Percentiles rank a stretch among this genome's conserved stretches.
These are phyloP conservation scores for Microctonus brassicae DNA, from an alignment of 2,888 invertebrate genomes.

Conservation along the genomic window DNA sequence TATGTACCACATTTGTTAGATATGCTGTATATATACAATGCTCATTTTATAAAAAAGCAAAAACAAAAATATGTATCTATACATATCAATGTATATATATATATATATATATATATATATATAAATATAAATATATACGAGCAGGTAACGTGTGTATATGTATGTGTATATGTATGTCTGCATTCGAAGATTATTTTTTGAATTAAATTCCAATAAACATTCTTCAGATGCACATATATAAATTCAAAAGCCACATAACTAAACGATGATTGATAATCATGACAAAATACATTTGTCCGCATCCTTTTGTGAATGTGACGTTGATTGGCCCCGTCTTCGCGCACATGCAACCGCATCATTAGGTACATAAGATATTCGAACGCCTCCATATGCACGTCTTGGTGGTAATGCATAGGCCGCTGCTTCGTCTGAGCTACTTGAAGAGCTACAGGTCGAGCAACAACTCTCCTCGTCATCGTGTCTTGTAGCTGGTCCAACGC, in stretches of 20 bases:
- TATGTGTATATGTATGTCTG: not conserved
- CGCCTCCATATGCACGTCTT: conserved; percentile 87
- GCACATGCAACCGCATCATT: conserved; percentile 91
- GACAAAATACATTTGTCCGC: conserved; percentile 90
- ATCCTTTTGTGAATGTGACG: conserved; percentile 71
- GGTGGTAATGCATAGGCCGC: conserved; percentile 89
- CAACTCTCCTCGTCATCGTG: conserved; percentile 77
- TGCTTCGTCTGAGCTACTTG: conserved; percentile 87
- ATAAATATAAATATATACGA: not conserved
- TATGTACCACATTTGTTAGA: not conserved
- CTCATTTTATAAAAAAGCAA: not conserved
- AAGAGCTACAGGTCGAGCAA: conserved; percentile 90
- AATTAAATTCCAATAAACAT: conserved; percentile 7
- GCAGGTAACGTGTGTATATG: not conserved
- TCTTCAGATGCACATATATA: conserved; percentile 3
- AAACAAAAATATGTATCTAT: conserved; percentile 14
- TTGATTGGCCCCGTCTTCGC: conserved; percentile 74
- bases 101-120: not conserved
- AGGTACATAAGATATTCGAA: conserved; percentile 92
- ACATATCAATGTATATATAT: too few relatives aligned
- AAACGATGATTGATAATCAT: conserved; percentile 72
- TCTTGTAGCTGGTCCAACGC: conserved; percentile 70
- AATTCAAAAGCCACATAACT: conserved; percentile 1
- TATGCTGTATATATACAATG: conserved; percentile 20
- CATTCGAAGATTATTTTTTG: conserved; percentile 14